These are phyloP conservation scores for Lasioglossum zephyrum DNA, from an alignment of 2,888 invertebrate species.

Conservation along the genomic window DNA sequence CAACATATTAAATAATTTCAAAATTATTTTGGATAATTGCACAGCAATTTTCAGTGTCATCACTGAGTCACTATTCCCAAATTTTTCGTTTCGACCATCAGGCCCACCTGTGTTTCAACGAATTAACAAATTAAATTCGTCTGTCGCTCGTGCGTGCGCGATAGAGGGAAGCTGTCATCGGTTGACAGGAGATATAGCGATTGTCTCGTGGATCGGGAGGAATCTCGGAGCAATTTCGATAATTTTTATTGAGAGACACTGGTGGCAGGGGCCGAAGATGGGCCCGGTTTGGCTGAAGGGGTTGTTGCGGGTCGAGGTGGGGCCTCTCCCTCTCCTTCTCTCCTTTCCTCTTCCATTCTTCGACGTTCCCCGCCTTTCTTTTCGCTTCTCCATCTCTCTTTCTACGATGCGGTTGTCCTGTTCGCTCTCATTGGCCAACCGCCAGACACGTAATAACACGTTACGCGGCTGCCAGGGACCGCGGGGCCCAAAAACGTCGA, in stretches of 20 bases:
- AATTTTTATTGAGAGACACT: conserved; percentile 71
- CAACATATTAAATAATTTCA: too few species aligned
- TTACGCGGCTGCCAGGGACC: conserved; percentile 75
- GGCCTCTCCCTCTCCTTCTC: conserved; percentile 56
- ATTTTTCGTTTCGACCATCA: not conserved
- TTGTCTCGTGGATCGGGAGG: conserved; percentile 36
- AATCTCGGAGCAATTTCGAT: conserved; percentile 65
- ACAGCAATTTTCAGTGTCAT: too few species aligned
- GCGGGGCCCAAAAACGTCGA: conserved; percentile 79
- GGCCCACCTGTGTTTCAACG: not conserved
- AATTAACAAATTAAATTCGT: not conserved
- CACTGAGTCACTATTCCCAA: not conserved
- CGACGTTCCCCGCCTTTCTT: conserved; percentile 26
- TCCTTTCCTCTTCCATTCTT: conserved; percentile 22
- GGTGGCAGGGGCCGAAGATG: conserved; percentile 61
- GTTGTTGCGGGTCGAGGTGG: conserved; percentile 54
- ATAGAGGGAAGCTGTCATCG: not conserved
- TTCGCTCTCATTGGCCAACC: conserved; percentile 66
- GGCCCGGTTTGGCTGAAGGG: conserved; percentile 66
- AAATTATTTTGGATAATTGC: too few species aligned
- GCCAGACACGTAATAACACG: conserved; percentile 83
- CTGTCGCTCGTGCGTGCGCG: not conserved
- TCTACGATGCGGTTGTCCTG: conserved; percentile 20
- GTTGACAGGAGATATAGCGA: conserved; percentile 6
- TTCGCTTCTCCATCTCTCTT: conserved; percentile 48